Percentiles rank a stretch among this genome's conserved stretches.
These are phyloP conservation scores for Parapristionchus giblindavisi DNA, from an alignment of 2,888 invertebrate genomes.

Conservation along the genomic window DNA sequence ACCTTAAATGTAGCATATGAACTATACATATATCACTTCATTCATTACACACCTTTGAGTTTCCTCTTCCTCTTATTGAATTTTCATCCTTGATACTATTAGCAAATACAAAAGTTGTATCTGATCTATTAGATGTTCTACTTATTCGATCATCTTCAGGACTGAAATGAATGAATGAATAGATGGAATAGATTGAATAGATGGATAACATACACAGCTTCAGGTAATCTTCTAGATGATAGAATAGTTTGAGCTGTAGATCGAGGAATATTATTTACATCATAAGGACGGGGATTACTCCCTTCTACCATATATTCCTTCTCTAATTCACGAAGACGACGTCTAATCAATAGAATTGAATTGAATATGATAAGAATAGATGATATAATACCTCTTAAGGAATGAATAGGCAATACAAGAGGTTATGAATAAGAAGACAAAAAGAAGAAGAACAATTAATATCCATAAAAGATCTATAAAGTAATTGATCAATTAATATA, in stretches of 20 bases:
- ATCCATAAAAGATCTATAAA: slow-evolving; percentile 17
- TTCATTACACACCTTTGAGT: background rate
- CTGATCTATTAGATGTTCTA: slow-evolving; percentile 28
- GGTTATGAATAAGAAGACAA: slow-evolving; percentile 33
- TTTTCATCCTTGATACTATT: slow-evolving; percentile 29
- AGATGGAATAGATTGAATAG: background rate
- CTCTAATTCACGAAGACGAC: slow-evolving; percentile 42
- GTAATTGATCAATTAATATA: background rate
- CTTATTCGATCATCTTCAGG: slow-evolving; percentile 18
- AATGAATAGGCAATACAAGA: slow-evolving; percentile 36
- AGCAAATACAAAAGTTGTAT: slow-evolving; percentile 29
- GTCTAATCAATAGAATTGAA: slow-evolving; percentile 5
- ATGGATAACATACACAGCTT: background rate
- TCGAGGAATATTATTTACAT: slow-evolving; percentile 64
- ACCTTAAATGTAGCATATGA: background rate
- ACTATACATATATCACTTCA: background rate
- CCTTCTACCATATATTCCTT: slow-evolving; percentile 66
- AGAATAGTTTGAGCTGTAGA: slow-evolving; percentile 63
- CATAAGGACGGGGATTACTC: slow-evolving; percentile 66
- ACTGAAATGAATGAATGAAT: background rate
- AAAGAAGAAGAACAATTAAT: slow-evolving; percentile 38
- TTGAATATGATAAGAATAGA: background rate
- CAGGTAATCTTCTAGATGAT: slow-evolving; percentile 25
- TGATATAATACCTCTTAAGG: slow-evolving; percentile 32
- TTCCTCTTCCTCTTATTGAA: slow-evolving; percentile 1